Base-by-base conservation (phyloP, 2,113 vertebrate genomes). In the Entelurus aequoreus region DNA sequence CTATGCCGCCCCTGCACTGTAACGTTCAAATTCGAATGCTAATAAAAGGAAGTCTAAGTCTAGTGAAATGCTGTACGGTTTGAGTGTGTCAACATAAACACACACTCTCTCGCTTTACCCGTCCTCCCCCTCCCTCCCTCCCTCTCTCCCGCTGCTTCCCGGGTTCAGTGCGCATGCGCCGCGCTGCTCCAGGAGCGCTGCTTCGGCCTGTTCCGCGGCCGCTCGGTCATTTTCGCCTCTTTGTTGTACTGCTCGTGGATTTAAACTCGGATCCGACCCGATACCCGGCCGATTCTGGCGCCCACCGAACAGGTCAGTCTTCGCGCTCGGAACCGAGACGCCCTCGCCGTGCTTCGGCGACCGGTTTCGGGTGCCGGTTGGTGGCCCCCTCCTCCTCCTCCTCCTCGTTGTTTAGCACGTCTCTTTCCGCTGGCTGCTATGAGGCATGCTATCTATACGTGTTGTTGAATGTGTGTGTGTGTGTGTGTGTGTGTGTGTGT, bases 191-290 rank as follows among this genome's bases (percentile, higher is more conserved):
- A 66, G 71, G 80, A 84, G 84, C 61, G 84, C 77, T 83, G 85
- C 88, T 90, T 92, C 91, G 91, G 91, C 86, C 86, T 89, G 87
- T 92, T 89, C 88, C 87, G 90, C 87, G 82, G 87, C 81, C 82
- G 80, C 86, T 92, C 91, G 91, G 85, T 87, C 77, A 89, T 91
- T 89, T 91, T 91, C 91, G 91, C 89, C 91, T 92, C 91, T 92
- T 92, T 92, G 91, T 92, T 92, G 89, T 91, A 91, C 88, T 70
- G 87, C 78, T 88, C 85, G 90, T 91, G 90, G 88, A 90, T 91
- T 91, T 89, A 91, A 46, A 91, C 87, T 90, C 88, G 89, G 88
- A 87, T 88, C 85, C 88, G 72, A 74, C 69, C 83, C 83, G 62
- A 79, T 78, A 87, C 84, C 89, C 82, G 78, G 79, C 86, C 83